These are phyloP conservation scores for Austrofundulus limnaeus DNA, from an alignment of 2,113 vertebrate genomes.

Conservation along the genomic window DNA sequence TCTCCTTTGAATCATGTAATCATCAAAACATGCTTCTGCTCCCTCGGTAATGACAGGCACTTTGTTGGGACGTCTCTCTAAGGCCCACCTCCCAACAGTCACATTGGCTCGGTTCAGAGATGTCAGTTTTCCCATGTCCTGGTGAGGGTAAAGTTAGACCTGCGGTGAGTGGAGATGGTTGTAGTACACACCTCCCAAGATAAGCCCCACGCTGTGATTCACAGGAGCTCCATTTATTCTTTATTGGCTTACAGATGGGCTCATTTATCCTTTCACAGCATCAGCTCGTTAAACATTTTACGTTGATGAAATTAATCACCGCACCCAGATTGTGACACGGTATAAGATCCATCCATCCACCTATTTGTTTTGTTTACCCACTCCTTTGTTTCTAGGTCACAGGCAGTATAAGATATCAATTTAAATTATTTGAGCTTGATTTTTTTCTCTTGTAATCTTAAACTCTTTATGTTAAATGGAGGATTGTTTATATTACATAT, in stretches of 20 bases:
- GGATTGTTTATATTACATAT: too few species aligned
- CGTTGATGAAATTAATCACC: neutral
- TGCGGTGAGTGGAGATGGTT: neutral
- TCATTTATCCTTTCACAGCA: conserved; percentile 4
- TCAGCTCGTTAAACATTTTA: neutral
- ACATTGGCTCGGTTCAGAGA: conserved; percentile 13
- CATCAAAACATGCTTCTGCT: conserved; percentile 13
- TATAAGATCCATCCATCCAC: too few species aligned
- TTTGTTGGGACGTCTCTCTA: conserved; percentile 35
- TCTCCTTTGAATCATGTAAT: conserved; percentile 40
- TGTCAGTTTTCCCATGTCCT: conserved; percentile 11
- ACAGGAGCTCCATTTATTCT: neutral
- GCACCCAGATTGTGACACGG: neutral
- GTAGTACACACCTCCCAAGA: conserved; percentile 5
- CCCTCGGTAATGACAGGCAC: conserved; percentile 22
- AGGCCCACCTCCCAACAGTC: conserved; percentile 8
- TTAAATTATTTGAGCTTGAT: too few species aligned
- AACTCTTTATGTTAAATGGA: too few species aligned
- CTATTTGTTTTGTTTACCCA: too few species aligned
- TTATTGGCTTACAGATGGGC: neutral
- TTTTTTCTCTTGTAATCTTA: too few species aligned
- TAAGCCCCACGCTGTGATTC: neutral
- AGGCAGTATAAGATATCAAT: too few species aligned
- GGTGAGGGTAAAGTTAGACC: conserved; percentile 11
- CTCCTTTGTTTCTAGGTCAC: too few species aligned